Conservation (phyloP, 1,140 invertebrate genomes). For the Melanaphis sacchari region DNA sequence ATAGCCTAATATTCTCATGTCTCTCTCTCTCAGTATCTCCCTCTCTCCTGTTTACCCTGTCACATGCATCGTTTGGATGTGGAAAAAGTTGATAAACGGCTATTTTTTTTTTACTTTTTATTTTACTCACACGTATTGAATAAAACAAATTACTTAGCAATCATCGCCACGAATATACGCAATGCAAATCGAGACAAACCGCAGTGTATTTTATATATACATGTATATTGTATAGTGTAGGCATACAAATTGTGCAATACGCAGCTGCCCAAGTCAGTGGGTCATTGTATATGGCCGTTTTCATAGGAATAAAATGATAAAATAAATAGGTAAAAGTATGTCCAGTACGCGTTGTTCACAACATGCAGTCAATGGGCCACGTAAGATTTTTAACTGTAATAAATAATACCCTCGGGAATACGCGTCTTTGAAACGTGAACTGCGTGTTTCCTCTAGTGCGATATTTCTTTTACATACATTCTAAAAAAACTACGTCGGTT, state of each 20-base stretch:
- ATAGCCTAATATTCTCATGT: not conserved
- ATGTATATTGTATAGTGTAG: not conserved
- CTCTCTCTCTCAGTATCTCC: not conserved
- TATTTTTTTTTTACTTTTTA: constrained; percentile 43
- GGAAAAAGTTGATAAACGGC: constrained; percentile 53
- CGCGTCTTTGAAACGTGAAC: not conserved
- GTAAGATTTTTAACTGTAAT: not conserved
- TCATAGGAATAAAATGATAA: constrained; percentile 50
- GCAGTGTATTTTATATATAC: not conserved
- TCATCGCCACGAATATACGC: constrained; percentile 27
- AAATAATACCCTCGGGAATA: constrained; percentile 8
- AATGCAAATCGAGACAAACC: constrained; percentile 44
- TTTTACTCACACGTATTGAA: not conserved
- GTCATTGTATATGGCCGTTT: constrained; percentile 39
- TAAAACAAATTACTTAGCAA: constrained; percentile 55
- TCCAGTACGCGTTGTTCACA: not conserved
- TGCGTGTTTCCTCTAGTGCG: not conserved
- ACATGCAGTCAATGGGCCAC: not conserved
- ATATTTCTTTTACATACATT: not conserved
- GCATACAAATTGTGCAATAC: not conserved
- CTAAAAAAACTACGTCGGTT: not conserved
- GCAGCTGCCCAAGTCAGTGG: constrained; percentile 37
- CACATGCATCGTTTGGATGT: not conserved
- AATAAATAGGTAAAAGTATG: constrained; percentile 57
- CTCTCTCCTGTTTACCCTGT: not conserved